Percentiles rank a stretch among this genome's conserved stretches.
phyloP scores from a whole-genome alignment of 2,888 invertebrate species.

The Rhimphoctona megacephalus region DNA sequence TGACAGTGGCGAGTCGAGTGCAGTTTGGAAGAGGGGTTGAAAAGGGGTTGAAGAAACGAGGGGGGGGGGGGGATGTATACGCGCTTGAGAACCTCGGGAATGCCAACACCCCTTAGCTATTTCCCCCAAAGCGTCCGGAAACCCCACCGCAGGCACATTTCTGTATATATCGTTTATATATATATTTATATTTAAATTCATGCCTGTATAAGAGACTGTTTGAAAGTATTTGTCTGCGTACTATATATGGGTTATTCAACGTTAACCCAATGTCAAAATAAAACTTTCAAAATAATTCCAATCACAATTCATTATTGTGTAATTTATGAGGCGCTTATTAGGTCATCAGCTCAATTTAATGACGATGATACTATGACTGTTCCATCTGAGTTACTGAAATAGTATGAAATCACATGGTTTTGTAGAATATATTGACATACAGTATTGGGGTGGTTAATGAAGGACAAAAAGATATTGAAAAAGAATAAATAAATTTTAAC shows the following conservation, averaged over 20 bases:
- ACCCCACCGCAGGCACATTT: conserved; percentile 53
- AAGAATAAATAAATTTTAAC: conserved; percentile 2
- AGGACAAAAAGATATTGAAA: background rate
- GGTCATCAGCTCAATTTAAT: background rate
- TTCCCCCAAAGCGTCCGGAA: conserved; percentile 68
- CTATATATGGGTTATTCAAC: background rate
- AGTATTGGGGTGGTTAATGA: background rate
- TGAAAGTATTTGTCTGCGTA: background rate
- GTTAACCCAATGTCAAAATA: background rate
- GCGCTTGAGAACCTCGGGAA: conserved; percentile 67
- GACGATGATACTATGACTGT: background rate
- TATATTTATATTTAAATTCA: background rate
- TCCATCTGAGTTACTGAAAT: background rate
- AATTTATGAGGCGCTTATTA: background rate
- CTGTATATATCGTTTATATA: conserved; percentile 1
- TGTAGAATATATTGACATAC: background rate
- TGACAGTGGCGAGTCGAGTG: conserved; percentile 64
- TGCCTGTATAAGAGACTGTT: background rate
- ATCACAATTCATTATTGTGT: background rate
- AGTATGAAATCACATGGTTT: background rate
- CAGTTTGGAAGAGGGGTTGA: conserved; percentile 52
- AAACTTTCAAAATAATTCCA: background rate
- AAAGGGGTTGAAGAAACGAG: conserved; percentile 46
- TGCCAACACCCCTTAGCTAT: conserved; percentile 72
- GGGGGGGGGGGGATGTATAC: conserved; percentile 25